Conservation (phyloP, 2,888 invertebrate species). For the Tineola bisselliella region DNA sequence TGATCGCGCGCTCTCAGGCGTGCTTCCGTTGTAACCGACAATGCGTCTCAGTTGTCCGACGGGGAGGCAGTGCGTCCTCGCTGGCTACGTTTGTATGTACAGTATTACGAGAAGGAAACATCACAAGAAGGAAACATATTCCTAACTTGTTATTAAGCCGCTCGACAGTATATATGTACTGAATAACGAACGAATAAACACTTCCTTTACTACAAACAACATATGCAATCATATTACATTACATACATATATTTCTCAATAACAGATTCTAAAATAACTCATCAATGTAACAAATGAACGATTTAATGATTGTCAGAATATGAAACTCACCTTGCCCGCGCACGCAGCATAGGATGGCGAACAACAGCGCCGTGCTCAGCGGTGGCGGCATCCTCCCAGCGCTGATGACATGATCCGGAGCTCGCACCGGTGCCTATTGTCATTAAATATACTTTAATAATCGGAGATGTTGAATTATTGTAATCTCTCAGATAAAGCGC, state of each 20-base stretch:
- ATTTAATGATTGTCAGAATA: not conserved
- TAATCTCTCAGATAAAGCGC: not conserved
- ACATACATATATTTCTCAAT: too few relatives aligned
- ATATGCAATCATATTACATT: too few relatives aligned
- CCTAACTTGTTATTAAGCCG: not conserved
- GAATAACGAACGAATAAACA: too few relatives aligned
- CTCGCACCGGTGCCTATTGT: too few relatives aligned
- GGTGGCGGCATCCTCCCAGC: constrained; percentile 19
- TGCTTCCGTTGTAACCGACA: constrained; percentile 24
- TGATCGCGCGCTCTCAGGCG: constrained; percentile 26
- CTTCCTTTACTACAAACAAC: too few relatives aligned
- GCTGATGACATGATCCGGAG: too few relatives aligned
- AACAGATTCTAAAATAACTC: too few relatives aligned
- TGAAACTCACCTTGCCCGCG: constrained; percentile 22
- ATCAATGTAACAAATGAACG: not conserved
- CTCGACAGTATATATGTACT: too few relatives aligned
- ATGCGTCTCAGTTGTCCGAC: not conserved
- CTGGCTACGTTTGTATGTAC: too few relatives aligned
- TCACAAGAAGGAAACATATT: not conserved
- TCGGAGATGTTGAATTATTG: not conserved
- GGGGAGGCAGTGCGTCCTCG: too few relatives aligned
- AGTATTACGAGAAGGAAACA: too few relatives aligned
- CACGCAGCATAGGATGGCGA: constrained; percentile 17
- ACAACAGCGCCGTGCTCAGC: constrained; percentile 31
- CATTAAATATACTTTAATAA: too few relatives aligned